Percentiles rank a stretch among this genome's conserved stretches.
Conservation (phyloP, 1,140 invertebrate genomes). For the Drosophila equinoxialis region DNA sequence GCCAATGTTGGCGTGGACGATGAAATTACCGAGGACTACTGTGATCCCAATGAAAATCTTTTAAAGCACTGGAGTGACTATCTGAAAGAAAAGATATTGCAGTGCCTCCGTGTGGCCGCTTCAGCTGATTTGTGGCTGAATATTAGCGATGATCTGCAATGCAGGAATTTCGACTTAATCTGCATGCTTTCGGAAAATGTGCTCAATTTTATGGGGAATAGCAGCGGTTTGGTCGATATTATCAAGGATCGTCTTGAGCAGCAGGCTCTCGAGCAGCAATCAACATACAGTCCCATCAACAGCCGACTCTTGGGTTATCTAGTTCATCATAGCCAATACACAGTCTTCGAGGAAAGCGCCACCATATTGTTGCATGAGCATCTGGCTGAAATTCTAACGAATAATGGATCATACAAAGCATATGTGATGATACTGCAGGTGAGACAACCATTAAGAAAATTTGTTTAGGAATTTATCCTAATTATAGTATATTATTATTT, state of each 20-base stretch:
- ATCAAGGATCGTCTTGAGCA: constrained; percentile 62
- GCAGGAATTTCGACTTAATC: constrained; percentile 33
- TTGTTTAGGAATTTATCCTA: neutral
- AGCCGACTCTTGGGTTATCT: constrained; percentile 59
- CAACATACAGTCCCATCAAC: constrained; percentile 40
- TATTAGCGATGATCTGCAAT: constrained; percentile 21
- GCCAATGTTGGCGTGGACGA: constrained; percentile 63
- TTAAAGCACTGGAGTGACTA: constrained; percentile 68
- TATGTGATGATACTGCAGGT: constrained; percentile 71
- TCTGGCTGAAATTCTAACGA: constrained; percentile 55
- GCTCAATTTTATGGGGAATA: constrained; percentile 56
- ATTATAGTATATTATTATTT: neutral
- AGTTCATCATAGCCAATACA: constrained; percentile 50
- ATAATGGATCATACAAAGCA: constrained; percentile 50
- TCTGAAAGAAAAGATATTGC: constrained; percentile 50
- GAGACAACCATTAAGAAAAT: neutral
- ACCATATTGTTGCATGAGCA: constrained; percentile 68
- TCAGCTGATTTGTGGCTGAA: constrained; percentile 57
- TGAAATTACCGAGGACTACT: constrained; percentile 77
- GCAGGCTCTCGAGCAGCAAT: constrained; percentile 28
- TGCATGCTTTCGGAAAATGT: constrained; percentile 62
- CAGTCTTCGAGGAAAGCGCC: constrained; percentile 69
- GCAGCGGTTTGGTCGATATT: constrained; percentile 47
- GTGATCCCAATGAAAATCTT: constrained; percentile 77
- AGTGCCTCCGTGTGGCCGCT: constrained; percentile 57